Conservation (phyloP, 1,140 invertebrate genomes). For the Philotrypesis tridentata region DNA sequence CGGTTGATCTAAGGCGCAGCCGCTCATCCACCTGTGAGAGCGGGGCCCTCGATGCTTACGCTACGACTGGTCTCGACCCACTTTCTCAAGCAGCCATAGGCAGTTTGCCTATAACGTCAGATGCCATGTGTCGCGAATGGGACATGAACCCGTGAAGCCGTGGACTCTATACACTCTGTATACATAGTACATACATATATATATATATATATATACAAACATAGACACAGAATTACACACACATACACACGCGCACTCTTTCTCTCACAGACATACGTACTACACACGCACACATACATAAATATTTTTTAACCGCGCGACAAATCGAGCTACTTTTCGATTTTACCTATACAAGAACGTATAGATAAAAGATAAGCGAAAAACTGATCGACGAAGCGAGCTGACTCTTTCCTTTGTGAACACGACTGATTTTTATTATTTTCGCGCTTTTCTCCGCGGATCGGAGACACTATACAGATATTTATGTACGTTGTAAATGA, state of each 20-base stretch:
- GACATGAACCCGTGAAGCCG: slow-evolving; percentile 79
- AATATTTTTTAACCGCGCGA: no score
- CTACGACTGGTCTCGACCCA: slow-evolving; percentile 90
- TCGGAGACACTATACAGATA: background rate
- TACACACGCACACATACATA: no score
- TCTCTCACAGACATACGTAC: no score
- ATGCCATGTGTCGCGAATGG: slow-evolving; percentile 82
- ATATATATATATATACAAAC: no score
- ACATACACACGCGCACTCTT: no score
- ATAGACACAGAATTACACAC: no score
- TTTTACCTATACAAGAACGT: background rate
- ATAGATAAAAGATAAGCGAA: background rate
- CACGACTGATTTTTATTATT: background rate
- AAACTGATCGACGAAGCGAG: background rate
- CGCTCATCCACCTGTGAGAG: slow-evolving; percentile 50
- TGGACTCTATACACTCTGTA: background rate
- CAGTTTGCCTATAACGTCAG: slow-evolving; percentile 39
- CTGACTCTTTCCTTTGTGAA: background rate
- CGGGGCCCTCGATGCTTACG: slow-evolving; percentile 81
- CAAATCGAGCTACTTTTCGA: background rate
- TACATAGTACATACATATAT: slow-evolving; percentile 13
- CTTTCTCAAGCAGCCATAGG: slow-evolving; percentile 90
- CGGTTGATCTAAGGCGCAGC: slow-evolving; percentile 48
- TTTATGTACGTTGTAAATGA: background rate
- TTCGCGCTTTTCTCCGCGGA: background rate